These are phyloP conservation scores for Lemur catta DNA, from an alignment of 2,797 vertebrate species.

Conservation along the genomic window DNA sequence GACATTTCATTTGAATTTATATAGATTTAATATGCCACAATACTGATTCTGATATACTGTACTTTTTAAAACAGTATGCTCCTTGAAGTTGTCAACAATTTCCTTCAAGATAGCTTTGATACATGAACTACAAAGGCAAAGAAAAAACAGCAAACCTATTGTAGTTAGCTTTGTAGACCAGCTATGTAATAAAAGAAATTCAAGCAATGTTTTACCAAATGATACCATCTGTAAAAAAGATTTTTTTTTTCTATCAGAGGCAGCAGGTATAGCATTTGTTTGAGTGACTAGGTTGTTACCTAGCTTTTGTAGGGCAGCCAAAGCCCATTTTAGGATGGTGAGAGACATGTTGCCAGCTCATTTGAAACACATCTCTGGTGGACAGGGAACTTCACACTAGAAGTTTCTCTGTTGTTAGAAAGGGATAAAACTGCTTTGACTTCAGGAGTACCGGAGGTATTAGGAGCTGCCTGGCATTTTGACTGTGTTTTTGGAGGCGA, in stretches of 20 bases:
- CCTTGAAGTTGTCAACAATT: background rate
- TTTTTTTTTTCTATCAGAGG: background rate
- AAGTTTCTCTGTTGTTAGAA: conserved; percentile 12
- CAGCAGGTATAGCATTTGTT: background rate
- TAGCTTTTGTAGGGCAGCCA: conserved; percentile 36
- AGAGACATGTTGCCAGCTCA: background rate
- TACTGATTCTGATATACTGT: background rate
- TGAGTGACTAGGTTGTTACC: conserved; percentile 37
- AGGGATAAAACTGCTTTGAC: conserved; percentile 42
- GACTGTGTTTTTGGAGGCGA: conserved; percentile 54
- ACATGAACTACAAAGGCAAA: background rate
- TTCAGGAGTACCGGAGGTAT: background rate
- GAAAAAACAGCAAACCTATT: background rate
- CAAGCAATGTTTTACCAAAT: background rate
- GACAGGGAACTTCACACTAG: conserved; percentile 56
- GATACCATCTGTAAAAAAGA: background rate
- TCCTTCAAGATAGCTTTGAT: conserved; percentile 29
- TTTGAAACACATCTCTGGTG: conserved; percentile 36
- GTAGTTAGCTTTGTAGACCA: background rate
- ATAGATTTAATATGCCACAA: conserved; percentile 10
- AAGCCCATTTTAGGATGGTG: conserved; percentile 36
- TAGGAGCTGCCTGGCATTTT: conserved; percentile 50
- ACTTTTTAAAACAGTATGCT: background rate
- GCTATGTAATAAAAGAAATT: conserved; percentile 35
- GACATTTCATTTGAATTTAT: background rate